Evolutionary conservation across 2,797 vertebrate species (phyloP).

Genomic region (Hemibagrus guttatus): DNA sequence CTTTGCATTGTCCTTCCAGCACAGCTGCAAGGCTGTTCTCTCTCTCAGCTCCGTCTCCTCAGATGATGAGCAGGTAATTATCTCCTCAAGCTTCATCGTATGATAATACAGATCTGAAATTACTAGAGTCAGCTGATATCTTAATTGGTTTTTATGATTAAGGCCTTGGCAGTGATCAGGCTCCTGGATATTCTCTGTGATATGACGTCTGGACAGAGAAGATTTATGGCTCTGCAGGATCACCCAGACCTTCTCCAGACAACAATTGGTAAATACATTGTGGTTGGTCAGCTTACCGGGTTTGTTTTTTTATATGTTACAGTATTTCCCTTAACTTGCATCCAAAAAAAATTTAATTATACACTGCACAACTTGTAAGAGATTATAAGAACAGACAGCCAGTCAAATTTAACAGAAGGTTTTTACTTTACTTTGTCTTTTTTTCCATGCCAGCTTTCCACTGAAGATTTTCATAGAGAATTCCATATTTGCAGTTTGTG

Average conservation of each 20-base stretch:
- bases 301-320: neutral
- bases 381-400: neutral
- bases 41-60: conserved; percentile 72
- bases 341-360: neutral
- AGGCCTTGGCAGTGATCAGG: conserved; percentile 81
- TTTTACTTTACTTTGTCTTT: neutral
- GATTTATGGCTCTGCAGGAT: conserved; percentile 83
- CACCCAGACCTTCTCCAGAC: conserved; percentile 81
- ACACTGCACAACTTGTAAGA: neutral
- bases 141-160: conserved; percentile 69
- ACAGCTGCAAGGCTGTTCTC: conserved; percentile 79
- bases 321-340: neutral
- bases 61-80: conserved; percentile 78
- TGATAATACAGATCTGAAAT: neutral
- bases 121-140: neutral
- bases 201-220: conserved; percentile 81
- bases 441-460: neutral
- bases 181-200: conserved; percentile 93
- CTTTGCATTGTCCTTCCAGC: conserved; percentile 81
- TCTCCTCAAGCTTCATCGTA: neutral
- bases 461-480: neutral
- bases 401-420: neutral
- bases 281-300: neutral
- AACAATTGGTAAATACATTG: conserved; percentile 79
- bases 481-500: neutral